A percentile compares a stretch with the other conserved stretches of the same genome.
Evolutionary conservation across 2,113 vertebrate species (phyloP).

Genomic region (Callipepla squamata): DNA sequence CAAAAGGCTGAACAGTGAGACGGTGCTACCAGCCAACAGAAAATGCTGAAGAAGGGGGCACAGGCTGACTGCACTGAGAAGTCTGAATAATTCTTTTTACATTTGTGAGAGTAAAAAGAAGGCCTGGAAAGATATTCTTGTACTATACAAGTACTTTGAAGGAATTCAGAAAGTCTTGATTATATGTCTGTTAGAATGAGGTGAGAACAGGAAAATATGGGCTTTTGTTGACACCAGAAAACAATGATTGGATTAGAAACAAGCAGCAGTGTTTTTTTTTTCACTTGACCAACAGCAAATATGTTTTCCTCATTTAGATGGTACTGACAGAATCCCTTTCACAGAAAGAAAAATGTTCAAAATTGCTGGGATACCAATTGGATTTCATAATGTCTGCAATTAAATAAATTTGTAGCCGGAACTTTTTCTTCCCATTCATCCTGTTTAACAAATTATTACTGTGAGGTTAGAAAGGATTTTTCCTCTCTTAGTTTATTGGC

Average conservation of each 20-base stretch:
- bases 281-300: neutral
- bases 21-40: neutral
- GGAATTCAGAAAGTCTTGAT: neutral
- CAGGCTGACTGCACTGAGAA: fast-evolving
- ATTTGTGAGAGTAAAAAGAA: neutral
- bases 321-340: slow-evolving; percentile 8
- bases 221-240: neutral
- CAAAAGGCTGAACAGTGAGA: neutral
- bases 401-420: slow-evolving; percentile 23
- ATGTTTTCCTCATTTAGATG: slow-evolving; percentile 1
- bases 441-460: slow-evolving; percentile 13
- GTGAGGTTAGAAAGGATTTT: slow-evolving; percentile 1
- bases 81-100: neutral
- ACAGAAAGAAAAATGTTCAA: slow-evolving; percentile 5
- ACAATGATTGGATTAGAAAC: neutral
- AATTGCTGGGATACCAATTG: slow-evolving; percentile 40
- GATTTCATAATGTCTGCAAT: slow-evolving; percentile 53
- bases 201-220: neutral
- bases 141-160: neutral
- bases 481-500: neutral
- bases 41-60: neutral
- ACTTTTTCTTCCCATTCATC: slow-evolving; percentile 23
- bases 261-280: neutral
- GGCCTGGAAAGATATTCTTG: neutral
- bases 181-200: neutral